Evolutionary conservation across 1,140 invertebrate species (phyloP).

Genomic region (Stegodyphus dumicola): DNA sequence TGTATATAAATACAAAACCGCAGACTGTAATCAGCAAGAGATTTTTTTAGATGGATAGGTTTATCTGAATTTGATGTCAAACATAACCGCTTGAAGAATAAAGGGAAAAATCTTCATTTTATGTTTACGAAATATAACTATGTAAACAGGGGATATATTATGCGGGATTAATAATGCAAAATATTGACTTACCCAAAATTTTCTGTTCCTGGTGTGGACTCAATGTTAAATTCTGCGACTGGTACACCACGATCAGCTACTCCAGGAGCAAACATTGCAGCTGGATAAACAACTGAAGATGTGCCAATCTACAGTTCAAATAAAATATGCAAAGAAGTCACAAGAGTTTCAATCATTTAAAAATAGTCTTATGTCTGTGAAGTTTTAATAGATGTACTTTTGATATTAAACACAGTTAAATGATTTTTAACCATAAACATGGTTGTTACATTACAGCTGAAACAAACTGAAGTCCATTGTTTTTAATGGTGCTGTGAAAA

Average conservation of each 20-base stretch:
- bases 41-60: background rate
- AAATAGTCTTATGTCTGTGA: slow-evolving; percentile 33
- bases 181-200: slow-evolving; percentile 74
- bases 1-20: background rate
- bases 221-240: slow-evolving; percentile 91
- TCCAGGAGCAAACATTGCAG: slow-evolving; percentile 88
- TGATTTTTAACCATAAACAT: too few relatives aligned
- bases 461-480: too few relatives aligned
- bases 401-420: too few relatives aligned
- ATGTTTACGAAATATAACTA: too few relatives aligned
- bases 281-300: slow-evolving; percentile 89
- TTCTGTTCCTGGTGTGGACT: slow-evolving; percentile 79
- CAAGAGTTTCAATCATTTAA: background rate
- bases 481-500: too few relatives aligned
- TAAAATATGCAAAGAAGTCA: too few relatives aligned
- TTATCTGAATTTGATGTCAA: background rate
- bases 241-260: slow-evolving; percentile 81
- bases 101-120: too few relatives aligned
- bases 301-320: slow-evolving; percentile 72
- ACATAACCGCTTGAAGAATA: background rate
- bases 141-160: too few relatives aligned
- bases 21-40: background rate
- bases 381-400: background rate
- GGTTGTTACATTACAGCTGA: too few relatives aligned
- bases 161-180: slow-evolving; percentile 11